phyloP scores from a whole-genome alignment of 2,797 vertebrate species.

The Crax fasciolata region DNA sequence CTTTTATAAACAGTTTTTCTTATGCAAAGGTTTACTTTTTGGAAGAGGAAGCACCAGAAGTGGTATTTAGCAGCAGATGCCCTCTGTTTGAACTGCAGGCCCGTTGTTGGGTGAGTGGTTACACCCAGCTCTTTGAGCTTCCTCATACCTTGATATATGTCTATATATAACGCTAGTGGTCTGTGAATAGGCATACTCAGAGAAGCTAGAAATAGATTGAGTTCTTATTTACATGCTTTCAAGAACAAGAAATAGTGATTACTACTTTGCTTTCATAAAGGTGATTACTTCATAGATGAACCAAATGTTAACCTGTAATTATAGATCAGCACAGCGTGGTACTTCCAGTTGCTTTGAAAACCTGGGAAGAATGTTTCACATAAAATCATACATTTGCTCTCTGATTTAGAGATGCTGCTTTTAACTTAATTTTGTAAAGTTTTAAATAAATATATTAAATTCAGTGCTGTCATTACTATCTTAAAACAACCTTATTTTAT shows the following conservation, averaged over 20 bases:
- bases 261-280: neutral
- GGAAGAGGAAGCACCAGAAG: neutral
- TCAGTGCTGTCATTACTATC: neutral
- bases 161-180: neutral
- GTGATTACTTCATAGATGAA: neutral
- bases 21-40: constrained; percentile 21
- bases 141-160: neutral
- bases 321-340: neutral
- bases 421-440: neutral
- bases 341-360: neutral
- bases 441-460: neutral
- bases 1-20: constrained; percentile 34
- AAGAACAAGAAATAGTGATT: neutral
- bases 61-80: neutral
- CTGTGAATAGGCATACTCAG: neutral
- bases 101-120: neutral
- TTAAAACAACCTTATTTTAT: neutral
- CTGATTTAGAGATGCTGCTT: neutral
- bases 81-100: neutral
- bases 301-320: neutral
- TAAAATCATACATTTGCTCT: neutral
- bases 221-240: neutral
- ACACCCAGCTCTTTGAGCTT: neutral
- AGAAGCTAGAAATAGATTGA: neutral
- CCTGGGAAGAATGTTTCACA: neutral